Percentiles rank a stretch among this genome's conserved stretches.
These are phyloP conservation scores for Orchesellides sinensis DNA, from an alignment of 2,888 invertebrate species.

Conservation along the genomic window DNA sequence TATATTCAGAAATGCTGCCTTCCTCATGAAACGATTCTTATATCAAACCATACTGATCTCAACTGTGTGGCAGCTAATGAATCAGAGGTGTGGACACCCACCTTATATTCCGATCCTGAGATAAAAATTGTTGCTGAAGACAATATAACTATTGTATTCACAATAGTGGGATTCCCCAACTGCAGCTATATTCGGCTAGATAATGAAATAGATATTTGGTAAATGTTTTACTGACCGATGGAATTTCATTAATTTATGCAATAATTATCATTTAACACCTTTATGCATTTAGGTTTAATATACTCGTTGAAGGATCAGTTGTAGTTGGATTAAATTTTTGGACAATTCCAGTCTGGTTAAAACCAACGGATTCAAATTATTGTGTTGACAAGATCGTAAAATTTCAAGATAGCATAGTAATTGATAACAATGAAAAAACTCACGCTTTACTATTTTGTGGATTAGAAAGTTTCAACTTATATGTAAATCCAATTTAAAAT, in stretches of 20 bases:
- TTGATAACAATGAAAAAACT: not conserved
- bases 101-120: constrained; percentile 18
- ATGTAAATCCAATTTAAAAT: constrained; percentile 15
- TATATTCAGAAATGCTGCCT: too few species aligned
- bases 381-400: constrained; percentile 9
- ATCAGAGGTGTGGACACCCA: constrained; percentile 17
- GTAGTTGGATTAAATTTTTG: constrained; percentile 38
- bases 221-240: not conserved
- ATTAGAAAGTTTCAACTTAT: constrained; percentile 11
- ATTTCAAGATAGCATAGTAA: not conserved
- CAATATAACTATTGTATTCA: not conserved
- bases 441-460: constrained; percentile 23
- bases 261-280: not conserved
- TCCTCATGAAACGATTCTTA: too few species aligned
- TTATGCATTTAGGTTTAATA: constrained; percentile 41
- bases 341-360: constrained; percentile 31
- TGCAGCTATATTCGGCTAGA: constrained; percentile 6
- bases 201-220: constrained; percentile 24
- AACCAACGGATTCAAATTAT: constrained; percentile 2
- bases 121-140: not conserved
- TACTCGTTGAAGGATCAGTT: not conserved
- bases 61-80: too few species aligned
- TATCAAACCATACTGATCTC: too few species aligned
- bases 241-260: not conserved
- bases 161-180: not conserved